A percentile compares a stretch with the other conserved stretches of the same genome.
These are phyloP conservation scores for Ectropis crepuscularia DNA, from an alignment of 2,888 invertebrate genomes.

Conservation along the genomic window DNA sequence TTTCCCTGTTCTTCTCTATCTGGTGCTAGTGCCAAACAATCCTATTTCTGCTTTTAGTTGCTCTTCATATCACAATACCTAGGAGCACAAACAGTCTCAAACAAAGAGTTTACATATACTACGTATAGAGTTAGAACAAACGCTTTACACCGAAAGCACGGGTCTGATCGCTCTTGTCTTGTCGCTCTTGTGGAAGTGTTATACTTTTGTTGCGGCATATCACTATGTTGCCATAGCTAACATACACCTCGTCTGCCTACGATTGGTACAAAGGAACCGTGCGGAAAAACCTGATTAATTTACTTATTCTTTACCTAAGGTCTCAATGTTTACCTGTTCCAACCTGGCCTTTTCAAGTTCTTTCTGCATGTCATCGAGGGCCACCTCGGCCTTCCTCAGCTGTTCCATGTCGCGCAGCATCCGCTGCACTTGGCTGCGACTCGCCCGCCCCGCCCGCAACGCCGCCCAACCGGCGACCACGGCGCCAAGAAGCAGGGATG, in stretches of 20 bases:
- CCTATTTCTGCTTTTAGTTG: neutral
- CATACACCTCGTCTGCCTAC: no score
- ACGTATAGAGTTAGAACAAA: no score
- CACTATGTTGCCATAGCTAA: no score
- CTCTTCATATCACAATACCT: neutral
- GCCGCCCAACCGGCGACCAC: constrained; percentile 96
- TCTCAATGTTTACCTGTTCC: constrained; percentile 82
- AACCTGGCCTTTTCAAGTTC: constrained; percentile 93
- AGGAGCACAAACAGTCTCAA: neutral
- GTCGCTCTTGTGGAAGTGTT: no score
- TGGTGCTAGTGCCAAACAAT: neutral
- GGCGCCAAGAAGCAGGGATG: constrained; percentile 92
- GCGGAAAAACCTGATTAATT: no score
- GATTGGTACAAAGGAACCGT: no score
- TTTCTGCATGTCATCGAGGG: constrained; percentile 93
- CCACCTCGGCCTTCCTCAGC: constrained; percentile 94
- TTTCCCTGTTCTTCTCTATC: neutral
- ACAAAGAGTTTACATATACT: no score
- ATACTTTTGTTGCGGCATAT: no score
- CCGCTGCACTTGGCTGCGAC: constrained; percentile 92
- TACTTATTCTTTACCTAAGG: no score
- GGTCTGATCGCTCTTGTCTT: no score
- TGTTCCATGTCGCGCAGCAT: constrained; percentile 98
- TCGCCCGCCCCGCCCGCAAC: constrained; percentile 94
- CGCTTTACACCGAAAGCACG: no score